Evolutionary conservation across 2,888 invertebrate species (phyloP).

Genomic region (Zygothrica quintamaculata): DNA sequence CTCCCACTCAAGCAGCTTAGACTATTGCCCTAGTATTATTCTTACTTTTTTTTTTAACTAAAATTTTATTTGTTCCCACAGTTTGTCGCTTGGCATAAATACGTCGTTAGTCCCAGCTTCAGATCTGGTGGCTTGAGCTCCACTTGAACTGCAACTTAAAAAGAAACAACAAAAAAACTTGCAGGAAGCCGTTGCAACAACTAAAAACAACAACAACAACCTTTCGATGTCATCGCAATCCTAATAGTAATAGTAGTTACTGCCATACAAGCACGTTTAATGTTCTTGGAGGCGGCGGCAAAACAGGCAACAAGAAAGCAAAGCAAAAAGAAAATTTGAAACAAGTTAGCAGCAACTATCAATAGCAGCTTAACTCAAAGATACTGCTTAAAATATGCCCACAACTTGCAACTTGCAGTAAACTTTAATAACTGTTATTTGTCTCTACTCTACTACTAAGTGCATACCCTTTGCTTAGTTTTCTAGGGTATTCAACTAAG

Average conservation of each 20-base stretch:
- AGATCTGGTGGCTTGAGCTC: constrained; percentile 46
- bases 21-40: constrained; percentile 59
- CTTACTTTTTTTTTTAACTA: no score
- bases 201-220: constrained; percentile 28
- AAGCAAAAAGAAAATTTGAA: constrained; percentile 11
- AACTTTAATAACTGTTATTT: no score
- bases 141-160: constrained; percentile 31
- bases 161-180: constrained; percentile 34
- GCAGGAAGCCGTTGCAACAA: constrained; percentile 66
- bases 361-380: background rate
- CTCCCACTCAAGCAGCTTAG: constrained; percentile 23
- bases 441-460: no score
- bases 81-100: constrained; percentile 79
- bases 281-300: constrained; percentile 69
- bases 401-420: no score
- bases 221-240: constrained; percentile 42
- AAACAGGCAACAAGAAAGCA: constrained; percentile 25
- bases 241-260: constrained; percentile 71
- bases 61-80: constrained; percentile 78
- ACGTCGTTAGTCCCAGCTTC: constrained; percentile 65
- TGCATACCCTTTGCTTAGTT: no score
- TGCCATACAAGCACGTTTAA: constrained; percentile 77
- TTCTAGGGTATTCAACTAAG: constrained; percentile 8
- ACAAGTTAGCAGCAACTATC: background rate
- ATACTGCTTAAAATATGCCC: no score